phyloP scores from a whole-genome alignment of 2,113 vertebrate genomes.

The Ondatra zibethicus region DNA sequence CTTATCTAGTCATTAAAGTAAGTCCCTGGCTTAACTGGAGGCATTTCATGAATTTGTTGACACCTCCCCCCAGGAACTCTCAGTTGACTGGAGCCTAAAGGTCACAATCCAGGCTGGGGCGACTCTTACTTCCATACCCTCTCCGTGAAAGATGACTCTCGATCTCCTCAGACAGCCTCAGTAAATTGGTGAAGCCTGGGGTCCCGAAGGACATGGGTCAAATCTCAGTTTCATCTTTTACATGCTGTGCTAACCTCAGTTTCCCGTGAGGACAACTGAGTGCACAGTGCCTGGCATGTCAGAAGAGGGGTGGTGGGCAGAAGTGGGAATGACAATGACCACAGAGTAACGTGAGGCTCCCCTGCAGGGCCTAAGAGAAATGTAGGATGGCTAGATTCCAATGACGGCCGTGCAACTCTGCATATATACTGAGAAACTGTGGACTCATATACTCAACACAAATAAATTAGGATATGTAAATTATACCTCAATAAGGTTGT shows the following conservation, averaged over 20 bases:
- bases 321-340: background rate
- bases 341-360: background rate
- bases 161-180: background rate
- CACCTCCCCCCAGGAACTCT: background rate
- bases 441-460: background rate
- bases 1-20: slow-evolving; percentile 78
- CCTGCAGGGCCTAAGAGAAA: background rate
- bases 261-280: background rate
- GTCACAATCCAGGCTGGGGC: no score
- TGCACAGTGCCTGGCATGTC: background rate
- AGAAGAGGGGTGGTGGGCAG: background rate
- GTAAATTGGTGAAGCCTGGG: background rate
- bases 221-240: background rate
- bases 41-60: slow-evolving; percentile 65
- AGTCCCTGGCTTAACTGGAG: slow-evolving; percentile 74
- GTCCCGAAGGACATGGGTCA: background rate
- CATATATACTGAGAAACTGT: background rate
- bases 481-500: slow-evolving; percentile 8
- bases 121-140: no score
- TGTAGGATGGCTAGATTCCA: background rate
- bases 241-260: background rate
- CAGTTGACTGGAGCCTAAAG: slow-evolving; percentile 52
- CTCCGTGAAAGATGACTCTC: background rate
- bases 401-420: background rate
- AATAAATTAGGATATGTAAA: background rate